Conservation (phyloP, 2,797 vertebrate genomes). For the Rhabdophis nuchalis region DNA sequence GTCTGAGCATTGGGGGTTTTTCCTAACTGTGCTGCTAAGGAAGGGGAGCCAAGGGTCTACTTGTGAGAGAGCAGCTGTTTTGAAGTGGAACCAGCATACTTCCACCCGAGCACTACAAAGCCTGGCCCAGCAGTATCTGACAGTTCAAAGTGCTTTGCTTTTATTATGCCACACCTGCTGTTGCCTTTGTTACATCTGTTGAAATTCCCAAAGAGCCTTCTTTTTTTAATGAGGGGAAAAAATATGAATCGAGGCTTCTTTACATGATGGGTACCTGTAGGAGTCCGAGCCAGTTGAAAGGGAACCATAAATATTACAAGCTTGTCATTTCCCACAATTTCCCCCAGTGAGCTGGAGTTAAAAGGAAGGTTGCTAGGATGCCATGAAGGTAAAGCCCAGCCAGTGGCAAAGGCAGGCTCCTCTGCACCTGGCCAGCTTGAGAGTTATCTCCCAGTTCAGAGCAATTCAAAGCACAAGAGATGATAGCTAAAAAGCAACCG, state of each 20-base stretch:
- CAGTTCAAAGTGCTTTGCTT: slow-evolving; percentile 65
- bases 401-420: not conserved
- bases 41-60: slow-evolving; percentile 63
- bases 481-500: slow-evolving; percentile 16
- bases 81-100: slow-evolving; percentile 59
- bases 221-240: slow-evolving; percentile 58
- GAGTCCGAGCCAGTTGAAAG: slow-evolving; percentile 51
- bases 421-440: not conserved
- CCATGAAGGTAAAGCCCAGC: slow-evolving; percentile 45
- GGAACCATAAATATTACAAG: slow-evolving; percentile 64
- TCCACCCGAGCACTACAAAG: slow-evolving; percentile 59
- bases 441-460: not conserved
- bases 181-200: slow-evolving; percentile 58
- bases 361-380: slow-evolving; percentile 37
- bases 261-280: slow-evolving; percentile 54
- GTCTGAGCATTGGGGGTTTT: slow-evolving; percentile 41
- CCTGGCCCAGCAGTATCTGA: slow-evolving; percentile 52
- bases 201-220: slow-evolving; percentile 65
- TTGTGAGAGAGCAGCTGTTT: slow-evolving; percentile 67
- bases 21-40: slow-evolving; percentile 41
- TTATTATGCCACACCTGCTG: slow-evolving; percentile 63
- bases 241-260: slow-evolving; percentile 59
- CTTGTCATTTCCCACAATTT: slow-evolving; percentile 51
- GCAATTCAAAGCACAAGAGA: slow-evolving; percentile 13
- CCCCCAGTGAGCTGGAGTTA: slow-evolving; percentile 48